Conservation (phyloP, 2,797 vertebrate species). For the Sebastes kiyomatsui region DNA sequence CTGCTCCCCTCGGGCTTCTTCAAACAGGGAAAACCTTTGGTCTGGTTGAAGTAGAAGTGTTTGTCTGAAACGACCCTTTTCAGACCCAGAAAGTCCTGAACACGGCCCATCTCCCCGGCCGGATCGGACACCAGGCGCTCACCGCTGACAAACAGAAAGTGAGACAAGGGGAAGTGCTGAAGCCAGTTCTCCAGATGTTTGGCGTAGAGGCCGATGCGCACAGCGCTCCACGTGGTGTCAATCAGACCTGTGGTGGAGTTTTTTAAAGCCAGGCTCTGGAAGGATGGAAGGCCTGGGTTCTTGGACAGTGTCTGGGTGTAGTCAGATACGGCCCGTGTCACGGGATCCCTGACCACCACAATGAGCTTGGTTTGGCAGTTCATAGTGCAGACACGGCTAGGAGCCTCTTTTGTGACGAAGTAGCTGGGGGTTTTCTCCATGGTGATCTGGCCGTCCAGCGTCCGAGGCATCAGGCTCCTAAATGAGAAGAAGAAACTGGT, state of each 20-base stretch:
- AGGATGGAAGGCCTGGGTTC: conserved; percentile 90
- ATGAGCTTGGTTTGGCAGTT: conserved; percentile 91
- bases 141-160: conserved; percentile 92
- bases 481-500: conserved; percentile 7
- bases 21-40: conserved; percentile 96
- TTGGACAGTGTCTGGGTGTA: conserved; percentile 94
- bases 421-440: conserved; percentile 98
- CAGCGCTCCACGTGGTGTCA: conserved; percentile 92
- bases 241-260: conserved; percentile 87
- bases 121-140: conserved; percentile 93
- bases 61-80: conserved; percentile 89
- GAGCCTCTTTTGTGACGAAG: conserved; percentile 93
- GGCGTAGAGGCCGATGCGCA: conserved; percentile 93
- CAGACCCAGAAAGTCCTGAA: conserved; percentile 95
- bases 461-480: conserved; percentile 94
- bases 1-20: conserved; percentile 91
- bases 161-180: conserved; percentile 89
- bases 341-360: conserved; percentile 92
- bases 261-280: conserved; percentile 89
- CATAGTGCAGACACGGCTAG: conserved; percentile 87
- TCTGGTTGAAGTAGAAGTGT: conserved; percentile 96
- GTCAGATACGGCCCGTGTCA: conserved; percentile 93
- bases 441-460: conserved; percentile 93
- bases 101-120: conserved; percentile 89
- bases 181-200: conserved; percentile 95